These are phyloP conservation scores for Tychaedon coryphoeus DNA, from an alignment of 2,113 vertebrate species.

Conservation along the genomic window DNA sequence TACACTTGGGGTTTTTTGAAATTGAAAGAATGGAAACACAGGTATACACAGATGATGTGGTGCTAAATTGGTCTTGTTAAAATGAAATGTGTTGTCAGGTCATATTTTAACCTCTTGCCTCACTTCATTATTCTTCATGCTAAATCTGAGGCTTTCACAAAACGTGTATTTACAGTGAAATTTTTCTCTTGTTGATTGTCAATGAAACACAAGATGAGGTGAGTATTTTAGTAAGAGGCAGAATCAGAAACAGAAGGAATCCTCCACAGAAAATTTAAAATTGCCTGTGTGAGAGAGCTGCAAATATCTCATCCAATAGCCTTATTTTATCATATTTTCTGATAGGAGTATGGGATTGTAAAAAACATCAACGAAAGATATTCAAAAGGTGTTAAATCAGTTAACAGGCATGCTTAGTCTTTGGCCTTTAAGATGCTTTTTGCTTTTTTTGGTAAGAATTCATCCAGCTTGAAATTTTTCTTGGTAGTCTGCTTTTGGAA, in stretches of 20 bases:
- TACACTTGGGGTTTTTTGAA: background rate
- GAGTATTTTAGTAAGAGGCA: background rate
- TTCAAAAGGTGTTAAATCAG: background rate
- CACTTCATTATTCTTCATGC: background rate
- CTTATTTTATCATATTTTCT: background rate
- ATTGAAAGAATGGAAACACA: background rate
- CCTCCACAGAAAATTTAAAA: background rate
- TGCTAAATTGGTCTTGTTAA: background rate
- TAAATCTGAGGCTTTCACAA: background rate
- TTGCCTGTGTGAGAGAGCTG: background rate
- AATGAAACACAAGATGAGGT: background rate
- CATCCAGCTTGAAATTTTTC: background rate
- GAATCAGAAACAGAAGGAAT: background rate
- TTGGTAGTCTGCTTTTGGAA: background rate
- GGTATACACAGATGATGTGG: background rate
- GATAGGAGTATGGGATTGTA: background rate
- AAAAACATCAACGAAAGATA: background rate
- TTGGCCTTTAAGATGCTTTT: background rate
- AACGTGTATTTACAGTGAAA: background rate
- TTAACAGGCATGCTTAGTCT: background rate
- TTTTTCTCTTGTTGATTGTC: background rate
- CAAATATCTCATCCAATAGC: background rate
- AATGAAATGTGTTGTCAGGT: background rate
- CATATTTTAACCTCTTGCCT: background rate
- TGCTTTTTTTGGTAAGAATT: background rate